Evolutionary conservation across 2,797 vertebrate species (phyloP).

Genomic region (Neoniphon sammara): DNA sequence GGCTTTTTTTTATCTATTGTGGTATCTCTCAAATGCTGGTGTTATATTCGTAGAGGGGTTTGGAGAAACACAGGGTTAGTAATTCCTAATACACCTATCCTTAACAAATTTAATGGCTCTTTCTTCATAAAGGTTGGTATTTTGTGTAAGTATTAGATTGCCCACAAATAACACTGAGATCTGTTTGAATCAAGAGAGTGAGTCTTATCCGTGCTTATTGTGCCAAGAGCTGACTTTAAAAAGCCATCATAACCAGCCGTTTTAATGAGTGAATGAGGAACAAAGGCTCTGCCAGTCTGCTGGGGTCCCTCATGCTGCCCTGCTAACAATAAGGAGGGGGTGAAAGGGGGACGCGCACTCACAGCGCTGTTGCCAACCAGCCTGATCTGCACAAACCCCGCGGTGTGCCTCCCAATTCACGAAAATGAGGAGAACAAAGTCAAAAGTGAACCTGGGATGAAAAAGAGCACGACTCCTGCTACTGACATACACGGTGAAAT

Average conservation of each 20-base stretch:
- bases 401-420: slow-evolving; percentile 5
- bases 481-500: slow-evolving; percentile 22
- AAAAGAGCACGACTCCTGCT: slow-evolving; percentile 12
- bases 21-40: slow-evolving; percentile 14
- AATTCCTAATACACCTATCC: neutral
- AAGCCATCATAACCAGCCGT: slow-evolving; percentile 41
- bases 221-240: slow-evolving; percentile 10
- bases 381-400: slow-evolving; percentile 44
- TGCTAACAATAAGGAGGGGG: slow-evolving; percentile 66
- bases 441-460: slow-evolving; percentile 33
- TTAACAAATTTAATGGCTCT: neutral
- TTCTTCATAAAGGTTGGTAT: neutral
- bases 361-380: slow-evolving; percentile 61
- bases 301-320: slow-evolving; percentile 70
- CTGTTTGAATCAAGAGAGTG: neutral
- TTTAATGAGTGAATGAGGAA: slow-evolving; percentile 71
- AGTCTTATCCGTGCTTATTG: neutral
- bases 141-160: neutral
- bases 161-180: neutral
- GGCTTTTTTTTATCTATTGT: slow-evolving; percentile 32
- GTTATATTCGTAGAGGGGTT: neutral
- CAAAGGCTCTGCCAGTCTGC: slow-evolving; percentile 79
- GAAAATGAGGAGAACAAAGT: slow-evolving; percentile 40
- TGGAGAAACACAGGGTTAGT: too few relatives aligned
- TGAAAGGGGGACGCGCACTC: slow-evolving; percentile 46